Evolutionary conservation across 1,140 invertebrate species (phyloP), one percentile per base, ranked within the genome.

Genomic region (Brachionus manjavacas): DNA sequence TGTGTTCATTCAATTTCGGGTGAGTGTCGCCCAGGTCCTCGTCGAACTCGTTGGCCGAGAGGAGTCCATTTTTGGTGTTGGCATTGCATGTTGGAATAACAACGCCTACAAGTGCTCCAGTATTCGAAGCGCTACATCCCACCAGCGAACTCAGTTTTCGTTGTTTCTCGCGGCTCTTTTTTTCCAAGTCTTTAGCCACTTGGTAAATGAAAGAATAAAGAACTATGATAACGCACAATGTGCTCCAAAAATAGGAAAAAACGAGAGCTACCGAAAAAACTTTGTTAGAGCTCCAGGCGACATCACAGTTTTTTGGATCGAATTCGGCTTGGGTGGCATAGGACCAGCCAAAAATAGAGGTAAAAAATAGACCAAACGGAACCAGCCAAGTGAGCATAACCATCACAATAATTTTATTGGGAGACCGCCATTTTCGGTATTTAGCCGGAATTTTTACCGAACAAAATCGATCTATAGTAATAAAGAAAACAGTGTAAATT

Each of bases 291-390:
- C 98, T 91, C 89, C 98, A 98, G 89, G 97, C 96, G 4, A 97
- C 96, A 41, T 95, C 94, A 87, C 96, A 98, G 88, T 98, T 94
- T n/a, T 95, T 95, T 3, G 94, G 94, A 85, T 92, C 90, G 31
- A 98, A 90, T 87, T 97, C 95, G 83, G 96, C 91, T 87, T 94
- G 94, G 2, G 96, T 97, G 41, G 96, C 93, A 88, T 96, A 95
- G 88, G 98, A 96, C 96, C 98, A 99, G 35, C 97, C 97, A 87
- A 99, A 98, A 85, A 99, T 99, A 80, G 95, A 96, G 79, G 96
- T 96, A 89, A 99, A 99, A 89, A 99, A 99, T 3, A 99, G 90
- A 14, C 98, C 89, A 1, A 95, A 94, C 4, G 98, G 97, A 84
- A 99, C 94, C 41, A 99, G 3, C 98, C 98, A 99, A 0, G 96